phyloP scores from a whole-genome alignment of 2,888 invertebrate species.

The Clostera curtula region DNA sequence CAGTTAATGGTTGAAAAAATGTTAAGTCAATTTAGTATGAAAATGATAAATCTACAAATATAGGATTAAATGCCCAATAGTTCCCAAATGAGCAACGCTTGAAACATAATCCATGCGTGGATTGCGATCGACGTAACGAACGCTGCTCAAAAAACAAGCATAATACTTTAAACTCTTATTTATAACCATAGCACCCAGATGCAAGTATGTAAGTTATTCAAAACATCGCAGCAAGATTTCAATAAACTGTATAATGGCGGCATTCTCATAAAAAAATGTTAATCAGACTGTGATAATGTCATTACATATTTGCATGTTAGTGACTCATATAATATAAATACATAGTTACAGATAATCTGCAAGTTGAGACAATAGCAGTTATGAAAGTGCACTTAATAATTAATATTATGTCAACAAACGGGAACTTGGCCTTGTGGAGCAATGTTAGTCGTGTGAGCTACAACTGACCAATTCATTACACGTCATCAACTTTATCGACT shows the following conservation, averaged over 20 bases:
- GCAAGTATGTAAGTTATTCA: conserved; percentile 72
- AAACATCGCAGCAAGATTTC: conserved; percentile 50
- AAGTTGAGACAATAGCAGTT: conserved; percentile 69
- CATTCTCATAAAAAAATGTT: conserved; percentile 62
- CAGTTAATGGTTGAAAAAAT: conserved; percentile 71
- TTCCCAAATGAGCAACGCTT: conserved; percentile 64
- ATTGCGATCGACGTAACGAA: conserved; percentile 36
- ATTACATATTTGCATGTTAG: conserved; percentile 76
- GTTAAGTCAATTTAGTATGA: conserved; percentile 74
- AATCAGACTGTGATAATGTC: conserved; percentile 63
- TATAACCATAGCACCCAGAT: conserved; percentile 74
- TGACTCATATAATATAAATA: conserved; percentile 75
- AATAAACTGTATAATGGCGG: conserved; percentile 46
- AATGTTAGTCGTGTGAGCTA: conserved; percentile 72
- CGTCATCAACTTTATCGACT: conserved; percentile 72
- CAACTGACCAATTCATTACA: conserved; percentile 60
- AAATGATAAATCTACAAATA: conserved; percentile 71
- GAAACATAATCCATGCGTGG: conserved; percentile 28
- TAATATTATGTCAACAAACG: conserved; percentile 64
- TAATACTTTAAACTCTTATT: conserved; percentile 68
- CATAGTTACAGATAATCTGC: conserved; percentile 71
- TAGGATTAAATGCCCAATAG: conserved; percentile 76
- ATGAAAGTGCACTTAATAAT: conserved; percentile 68
- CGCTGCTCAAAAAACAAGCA: conserved; percentile 66
- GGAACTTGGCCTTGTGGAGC: conserved; percentile 76